Evolutionary conservation across 1,140 invertebrate genomes (phyloP).

Genomic region (Monochamus saltuarius): DNA sequence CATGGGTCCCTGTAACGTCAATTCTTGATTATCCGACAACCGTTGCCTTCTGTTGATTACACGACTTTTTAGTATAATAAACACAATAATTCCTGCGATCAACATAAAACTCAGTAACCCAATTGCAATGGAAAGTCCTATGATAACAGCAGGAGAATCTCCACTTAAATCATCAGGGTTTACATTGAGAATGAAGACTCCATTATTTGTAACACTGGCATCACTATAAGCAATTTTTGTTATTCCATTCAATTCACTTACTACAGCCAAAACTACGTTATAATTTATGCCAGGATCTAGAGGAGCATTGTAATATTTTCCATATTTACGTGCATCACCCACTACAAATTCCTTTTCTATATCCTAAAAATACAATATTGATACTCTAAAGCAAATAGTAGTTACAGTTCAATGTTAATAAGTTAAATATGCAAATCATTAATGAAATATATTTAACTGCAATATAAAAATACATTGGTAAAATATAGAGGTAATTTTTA

Average conservation of each 20-base stretch:
- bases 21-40: constrained; percentile 63
- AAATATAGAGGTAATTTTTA: too few species aligned
- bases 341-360: constrained; percentile 69
- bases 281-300: constrained; percentile 64
- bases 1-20: constrained; percentile 66
- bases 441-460: too few species aligned
- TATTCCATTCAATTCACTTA: constrained; percentile 66
- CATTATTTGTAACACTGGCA: constrained; percentile 49
- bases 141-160: constrained; percentile 48
- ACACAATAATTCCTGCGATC: constrained; percentile 60
- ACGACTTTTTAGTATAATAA: constrained; percentile 60
- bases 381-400: constrained; percentile 14
- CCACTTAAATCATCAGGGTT: constrained; percentile 24
- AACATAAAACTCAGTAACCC: constrained; percentile 61
- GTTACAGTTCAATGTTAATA: too few species aligned
- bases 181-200: constrained; percentile 32
- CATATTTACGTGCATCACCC: constrained; percentile 73
- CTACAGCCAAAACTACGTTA: constrained; percentile 71
- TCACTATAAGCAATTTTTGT: constrained; percentile 68
- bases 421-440: too few species aligned
- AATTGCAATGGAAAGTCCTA: constrained; percentile 62
- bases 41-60: constrained; percentile 56
- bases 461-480: too few species aligned
- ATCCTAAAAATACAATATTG: constrained; percentile 51
- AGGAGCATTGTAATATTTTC: constrained; percentile 78